Evolutionary conservation across 2,113 vertebrate species (phyloP).

Genomic region (Oryzias curvinotus): DNA sequence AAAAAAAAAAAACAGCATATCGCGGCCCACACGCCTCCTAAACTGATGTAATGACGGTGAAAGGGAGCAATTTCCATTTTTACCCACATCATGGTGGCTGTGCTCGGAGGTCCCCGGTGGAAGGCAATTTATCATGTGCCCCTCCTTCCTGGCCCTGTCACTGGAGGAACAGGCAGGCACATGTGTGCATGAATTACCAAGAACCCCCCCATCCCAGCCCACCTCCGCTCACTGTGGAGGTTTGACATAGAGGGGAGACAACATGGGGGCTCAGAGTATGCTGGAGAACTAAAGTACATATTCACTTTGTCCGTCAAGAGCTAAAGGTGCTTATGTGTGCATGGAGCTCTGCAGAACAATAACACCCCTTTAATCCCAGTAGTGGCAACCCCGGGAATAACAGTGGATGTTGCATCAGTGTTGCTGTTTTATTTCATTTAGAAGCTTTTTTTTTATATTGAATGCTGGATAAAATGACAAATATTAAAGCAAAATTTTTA

Average conservation of each 20-base stretch:
- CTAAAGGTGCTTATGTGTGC: conserved; percentile 27
- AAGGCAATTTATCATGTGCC: conserved; percentile 83
- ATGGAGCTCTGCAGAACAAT: conserved; percentile 6
- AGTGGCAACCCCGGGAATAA: neutral
- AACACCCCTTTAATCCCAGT: conserved; percentile 1
- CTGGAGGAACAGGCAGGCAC: conserved; percentile 78
- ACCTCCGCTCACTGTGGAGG: conserved; percentile 42
- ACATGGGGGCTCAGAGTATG: conserved; percentile 65
- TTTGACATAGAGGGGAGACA: conserved; percentile 66
- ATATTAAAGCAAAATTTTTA: too few relatives aligned
- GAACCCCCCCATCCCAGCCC: conserved; percentile 18
- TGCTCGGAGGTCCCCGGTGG: conserved; percentile 78
- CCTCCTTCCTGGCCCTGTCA: conserved; percentile 79
- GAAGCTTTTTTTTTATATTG: too few relatives aligned
- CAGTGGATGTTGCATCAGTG: too few relatives aligned
- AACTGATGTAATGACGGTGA: conserved; percentile 83
- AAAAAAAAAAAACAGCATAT: conserved; percentile 14
- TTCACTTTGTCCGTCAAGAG: conserved; percentile 67
- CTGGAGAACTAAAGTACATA: conserved; percentile 59
- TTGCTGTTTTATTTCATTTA: too few relatives aligned
- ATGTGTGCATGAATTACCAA: conserved; percentile 81
- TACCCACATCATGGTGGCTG: conserved; percentile 80
- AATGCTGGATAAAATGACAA: too few relatives aligned
- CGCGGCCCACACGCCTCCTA: conserved; percentile 77
- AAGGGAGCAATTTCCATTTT: conserved; percentile 82